phyloP scores from a whole-genome alignment of 1,140 invertebrate genomes.

The Trachymyrmex septentrionalis region DNA sequence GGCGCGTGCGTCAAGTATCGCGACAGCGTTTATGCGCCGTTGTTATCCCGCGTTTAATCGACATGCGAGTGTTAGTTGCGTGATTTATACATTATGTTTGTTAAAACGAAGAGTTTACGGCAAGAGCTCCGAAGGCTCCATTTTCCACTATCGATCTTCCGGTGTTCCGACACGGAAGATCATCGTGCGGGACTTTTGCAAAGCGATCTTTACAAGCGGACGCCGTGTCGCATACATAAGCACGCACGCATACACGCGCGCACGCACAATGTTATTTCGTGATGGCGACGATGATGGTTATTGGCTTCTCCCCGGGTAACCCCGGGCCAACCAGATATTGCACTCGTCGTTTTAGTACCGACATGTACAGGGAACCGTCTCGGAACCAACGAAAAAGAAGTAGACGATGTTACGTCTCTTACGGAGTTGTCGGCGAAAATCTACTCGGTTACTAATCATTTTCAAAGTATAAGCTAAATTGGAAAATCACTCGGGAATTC shows the following conservation, averaged over 20 bases:
- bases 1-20: conserved; percentile 19
- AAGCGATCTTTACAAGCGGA: conserved; percentile 69
- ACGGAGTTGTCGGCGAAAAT: not conserved
- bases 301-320: conserved; percentile 45
- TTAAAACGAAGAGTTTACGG: conserved; percentile 39
- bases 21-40: conserved; percentile 16
- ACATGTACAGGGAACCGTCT: conserved; percentile 8
- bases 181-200: conserved; percentile 41
- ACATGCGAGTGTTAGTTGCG: conserved; percentile 8
- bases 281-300: conserved; percentile 51
- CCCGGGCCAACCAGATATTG: conserved; percentile 49
- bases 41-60: conserved; percentile 32
- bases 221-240: conserved; percentile 51
- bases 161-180: conserved; percentile 45
- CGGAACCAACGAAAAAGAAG: not conserved
- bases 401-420: not conserved
- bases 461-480: not conserved
- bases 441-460: not conserved
- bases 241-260: conserved; percentile 58
- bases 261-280: conserved; percentile 50
- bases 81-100: conserved; percentile 28
- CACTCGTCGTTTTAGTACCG: conserved; percentile 48
- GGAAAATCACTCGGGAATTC: no score
- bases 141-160: conserved; percentile 47
- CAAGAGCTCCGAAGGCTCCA: not conserved